Evolutionary conservation across 1,140 invertebrate species (phyloP), one percentile per base, ranked within the genome.

Genomic region (Liolophura sinensis): DNA sequence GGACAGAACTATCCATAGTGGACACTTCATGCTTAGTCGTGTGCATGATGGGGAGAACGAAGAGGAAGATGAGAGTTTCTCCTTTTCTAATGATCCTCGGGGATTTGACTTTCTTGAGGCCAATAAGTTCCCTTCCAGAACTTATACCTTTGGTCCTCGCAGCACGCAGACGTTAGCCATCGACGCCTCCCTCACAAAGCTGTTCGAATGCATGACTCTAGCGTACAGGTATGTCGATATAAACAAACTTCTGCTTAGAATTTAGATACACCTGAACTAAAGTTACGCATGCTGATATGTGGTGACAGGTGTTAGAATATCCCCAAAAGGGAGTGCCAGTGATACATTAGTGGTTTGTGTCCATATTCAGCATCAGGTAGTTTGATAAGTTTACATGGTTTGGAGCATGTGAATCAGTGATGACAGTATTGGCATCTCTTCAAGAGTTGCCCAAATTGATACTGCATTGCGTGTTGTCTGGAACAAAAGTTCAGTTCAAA

Each of bases 1-100:
- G 58, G 67, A 71, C 14, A 48, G 58, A 18, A 68, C 65, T 6
- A 98, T 98, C 75, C 96, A 98, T 83, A 97, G 95, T 75, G 96
- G 96, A 24, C 96, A 98, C 84, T 98, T 98, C 85, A 98, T 98
- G 96, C 91, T 98, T 51, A 97, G 94, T 56, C 91, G 95, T 83
- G 96, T 98, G 22, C 84, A 86, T 85, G 95, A 97, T 84, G 93
- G 94, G 77, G 82, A 86, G 62, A 92, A 93, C 60, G 72, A 73
- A 40, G 75, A 77, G n/a, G 70, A 74, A 27, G 74, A 73, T 47
- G 70, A 62, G n/a, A 66, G 72, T 5, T 67, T 73, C 24, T 65
- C 67, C 48, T 64, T 59, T 47, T 67, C 65, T 51, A 51, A 69
- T 24, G n/a, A 60, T 48, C 24, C 47, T 68, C 72, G 56, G 24